Conservation (phyloP, 2,113 vertebrate species). For the Micromys minutus region DNA sequence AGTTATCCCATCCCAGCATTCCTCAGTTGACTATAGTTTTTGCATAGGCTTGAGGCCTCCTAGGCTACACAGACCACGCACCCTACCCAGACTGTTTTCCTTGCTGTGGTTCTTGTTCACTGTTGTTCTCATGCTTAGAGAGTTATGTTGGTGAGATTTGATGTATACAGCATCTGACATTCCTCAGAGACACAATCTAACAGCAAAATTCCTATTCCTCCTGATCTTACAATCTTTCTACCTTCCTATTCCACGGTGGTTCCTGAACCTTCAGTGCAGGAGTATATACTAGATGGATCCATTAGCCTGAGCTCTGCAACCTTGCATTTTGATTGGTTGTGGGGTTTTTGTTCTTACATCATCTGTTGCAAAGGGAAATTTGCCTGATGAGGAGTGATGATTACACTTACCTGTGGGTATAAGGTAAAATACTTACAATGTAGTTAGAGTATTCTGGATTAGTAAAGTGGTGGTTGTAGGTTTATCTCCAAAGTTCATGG, state of each 20-base stretch:
- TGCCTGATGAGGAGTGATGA: neutral
- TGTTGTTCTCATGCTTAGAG: neutral
- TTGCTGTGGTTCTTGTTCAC: neutral
- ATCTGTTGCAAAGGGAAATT: neutral
- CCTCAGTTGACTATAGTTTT: neutral
- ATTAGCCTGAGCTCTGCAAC: no score
- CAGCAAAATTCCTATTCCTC: neutral
- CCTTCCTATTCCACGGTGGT: neutral
- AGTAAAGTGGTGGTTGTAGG: neutral
- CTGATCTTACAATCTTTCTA: neutral
- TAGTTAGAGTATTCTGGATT: neutral
- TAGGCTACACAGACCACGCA: no score
- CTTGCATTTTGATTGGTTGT: neutral
- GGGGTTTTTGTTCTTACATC: neutral
- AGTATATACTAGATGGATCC: no score
- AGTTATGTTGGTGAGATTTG: neutral
- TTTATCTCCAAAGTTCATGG: neutral
- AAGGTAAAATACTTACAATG: neutral
- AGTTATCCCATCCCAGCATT: neutral
- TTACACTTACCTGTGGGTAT: neutral
- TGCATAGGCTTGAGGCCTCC: neutral
- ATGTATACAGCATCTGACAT: neutral
- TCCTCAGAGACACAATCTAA: no score
- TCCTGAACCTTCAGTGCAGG: neutral
- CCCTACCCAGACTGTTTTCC: neutral